Evolutionary conservation across 1,140 invertebrate genomes (phyloP), one percentile per base, ranked within the genome.

Genomic region (Epicauta chinensis): DNA sequence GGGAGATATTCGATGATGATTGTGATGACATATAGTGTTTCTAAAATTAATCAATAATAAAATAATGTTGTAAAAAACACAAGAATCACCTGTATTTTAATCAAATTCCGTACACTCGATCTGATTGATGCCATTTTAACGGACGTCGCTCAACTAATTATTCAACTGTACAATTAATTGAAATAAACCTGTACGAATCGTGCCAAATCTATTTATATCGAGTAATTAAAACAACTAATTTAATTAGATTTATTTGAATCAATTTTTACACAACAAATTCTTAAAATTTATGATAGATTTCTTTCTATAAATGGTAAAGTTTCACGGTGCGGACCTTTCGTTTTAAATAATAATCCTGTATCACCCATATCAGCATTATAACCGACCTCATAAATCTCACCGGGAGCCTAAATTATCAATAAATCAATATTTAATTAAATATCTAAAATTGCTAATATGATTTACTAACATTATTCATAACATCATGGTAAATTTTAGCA

Each of bases 311-410:
- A 43, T 29, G 67, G 63, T 46, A 66, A 52, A 49, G 68, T 70
- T 15, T 63, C 16, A 11, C 65, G 51, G 15, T 54, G 43, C 11
- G 44, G 58, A 6, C 11, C n/a, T 1, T n/a, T 46, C 10, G 48
- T 61, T 61, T 77, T 81, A 37, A 73, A 74, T 1, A 77, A 51
- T 9, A 75, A 43, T 16, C 70, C 66, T 4, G 51, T 69, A 60
- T 84, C 79, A 10, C 79, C 79, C 59, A 73, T 53, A 13, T 71
- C 65, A 38, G 61, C 46, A 64, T 83, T 82, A 62, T 66, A 84
- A 16, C 81, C 81, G 13, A 60, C 42, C 0, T 40, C 53, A 58
- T 75, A 84, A 59, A 71, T 64, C 55, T 69, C 67, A 41, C 81
- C 79, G 32, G 77, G 77, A 15, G 75, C 67, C 76, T 78, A 56